Conservation (phyloP, 1,140 invertebrate genomes). For the Sycophaga agraensis region DNA sequence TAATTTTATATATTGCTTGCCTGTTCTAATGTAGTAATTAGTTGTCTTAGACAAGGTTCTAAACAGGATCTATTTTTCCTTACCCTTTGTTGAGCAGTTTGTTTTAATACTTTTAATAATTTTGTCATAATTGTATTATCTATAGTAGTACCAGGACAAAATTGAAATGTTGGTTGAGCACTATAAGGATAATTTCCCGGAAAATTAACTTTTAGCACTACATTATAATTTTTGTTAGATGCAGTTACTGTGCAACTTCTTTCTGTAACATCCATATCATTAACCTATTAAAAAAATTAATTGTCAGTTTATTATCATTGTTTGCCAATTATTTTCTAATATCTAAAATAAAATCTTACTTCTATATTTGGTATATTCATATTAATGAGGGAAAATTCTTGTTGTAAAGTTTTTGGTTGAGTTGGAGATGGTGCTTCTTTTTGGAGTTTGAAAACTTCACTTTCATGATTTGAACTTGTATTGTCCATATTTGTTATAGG, state of each 20-base stretch:
- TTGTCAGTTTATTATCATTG: no score
- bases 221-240: slow-evolving; percentile 70
- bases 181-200: slow-evolving; percentile 77
- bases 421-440: slow-evolving; percentile 53
- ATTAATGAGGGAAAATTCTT: slow-evolving; percentile 86
- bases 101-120: slow-evolving; percentile 71
- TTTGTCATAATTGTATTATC: slow-evolving; percentile 63
- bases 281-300: slow-evolving; percentile 51
- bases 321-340: no score
- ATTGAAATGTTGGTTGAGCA: slow-evolving; percentile 71
- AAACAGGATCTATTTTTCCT: slow-evolving; percentile 77
- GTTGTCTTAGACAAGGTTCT: slow-evolving; percentile 75
- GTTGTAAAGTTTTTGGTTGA: slow-evolving; percentile 69
- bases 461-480: slow-evolving; percentile 38
- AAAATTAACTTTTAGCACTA: slow-evolving; percentile 78
- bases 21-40: slow-evolving; percentile 70
- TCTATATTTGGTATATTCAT: slow-evolving; percentile 84
- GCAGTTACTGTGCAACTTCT: slow-evolving; percentile 76
- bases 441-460: slow-evolving; percentile 40
- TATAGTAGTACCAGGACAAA: slow-evolving; percentile 64
- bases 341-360: slow-evolving; percentile 50
- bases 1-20: slow-evolving; percentile 35
- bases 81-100: slow-evolving; percentile 73
- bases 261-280: slow-evolving; percentile 67
- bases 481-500: slow-evolving; percentile 43